Evolutionary conservation across 2,888 invertebrate species (phyloP), one percentile per base, ranked within the genome.

Genomic region (Ormyrus labotus): DNA sequence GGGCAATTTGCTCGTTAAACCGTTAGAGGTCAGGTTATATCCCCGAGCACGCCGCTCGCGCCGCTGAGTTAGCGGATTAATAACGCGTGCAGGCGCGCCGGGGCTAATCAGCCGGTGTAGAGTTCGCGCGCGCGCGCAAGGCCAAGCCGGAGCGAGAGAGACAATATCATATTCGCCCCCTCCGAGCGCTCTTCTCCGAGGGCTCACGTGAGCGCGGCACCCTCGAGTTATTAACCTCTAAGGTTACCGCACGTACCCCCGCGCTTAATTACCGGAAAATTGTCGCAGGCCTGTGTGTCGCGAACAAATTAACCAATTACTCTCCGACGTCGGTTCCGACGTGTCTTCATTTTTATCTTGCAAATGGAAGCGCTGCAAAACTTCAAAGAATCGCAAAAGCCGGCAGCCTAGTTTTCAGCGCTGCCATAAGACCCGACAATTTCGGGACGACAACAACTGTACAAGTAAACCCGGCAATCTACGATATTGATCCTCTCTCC

Each of bases 191-290:
- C 11, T 11, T n/a, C 53, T 4, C 6, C 63, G 60, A 51, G n/a
- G 86, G 85, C 87, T 85, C 85, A 86, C 87, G 86, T 85, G 47
- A 53, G 5, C 19, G 61, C 63, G 57, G 57, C 82, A 69, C 86
- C 85, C 83, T 82, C 78, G 86, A 89, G 88, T 90, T 90, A 89
- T 90, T 89, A 90, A 90, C 88, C 88, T 89, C 88, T 90, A 89
- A 88, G 87, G 89, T 90, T 90, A 89, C 90, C 53, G n/a, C 61
- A 81, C 84, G 86, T 72, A 57, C 53, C 51, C 51, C 34, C 69
- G 13, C 51, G 74, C 51, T 68, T 78, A 82, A 82, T 80, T 74
- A 80, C 69, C 77, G 79, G 76, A 72, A 81, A 81, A 82, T 50
- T 57, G 63, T 13, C 57, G 50, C 61, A 6, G 19, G 19, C 19